phyloP scores from a whole-genome alignment of 2,888 invertebrate genomes.

The Synanthedon myopaeformis region DNA sequence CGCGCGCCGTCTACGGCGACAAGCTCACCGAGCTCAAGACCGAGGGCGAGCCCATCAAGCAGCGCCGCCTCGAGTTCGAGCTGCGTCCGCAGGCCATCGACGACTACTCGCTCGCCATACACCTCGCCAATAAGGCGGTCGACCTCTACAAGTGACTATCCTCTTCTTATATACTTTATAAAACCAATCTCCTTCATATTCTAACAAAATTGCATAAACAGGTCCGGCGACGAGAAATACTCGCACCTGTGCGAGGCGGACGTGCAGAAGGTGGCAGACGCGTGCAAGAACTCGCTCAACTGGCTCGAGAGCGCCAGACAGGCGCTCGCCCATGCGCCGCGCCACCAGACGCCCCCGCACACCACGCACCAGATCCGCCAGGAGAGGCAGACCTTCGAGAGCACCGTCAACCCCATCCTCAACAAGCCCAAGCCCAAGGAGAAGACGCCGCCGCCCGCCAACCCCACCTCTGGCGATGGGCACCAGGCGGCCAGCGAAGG shows the following conservation, averaged over 20 bases:
- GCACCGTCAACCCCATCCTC: slow-evolving; percentile 78
- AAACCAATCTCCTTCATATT: neutral
- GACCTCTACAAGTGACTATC: slow-evolving; percentile 73
- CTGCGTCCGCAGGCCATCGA: slow-evolving; percentile 84
- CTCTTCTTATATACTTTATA: neutral
- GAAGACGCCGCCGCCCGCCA: slow-evolving; percentile 55
- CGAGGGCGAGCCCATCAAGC: slow-evolving; percentile 90
- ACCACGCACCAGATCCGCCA: slow-evolving; percentile 83
- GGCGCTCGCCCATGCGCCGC: slow-evolving; percentile 73
- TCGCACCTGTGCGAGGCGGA: slow-evolving; percentile 86
- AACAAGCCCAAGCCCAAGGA: slow-evolving; percentile 92
- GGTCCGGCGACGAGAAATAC: slow-evolving; percentile 78
- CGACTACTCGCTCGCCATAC: slow-evolving; percentile 81
- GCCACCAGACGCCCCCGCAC: slow-evolving; percentile 80
- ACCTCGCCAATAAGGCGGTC: slow-evolving; percentile 83
- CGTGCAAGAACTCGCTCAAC: slow-evolving; percentile 76
- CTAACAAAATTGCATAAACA: slow-evolving; percentile 16
- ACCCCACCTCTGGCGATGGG: slow-evolving; percentile 31
- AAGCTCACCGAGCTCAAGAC: slow-evolving; percentile 74
- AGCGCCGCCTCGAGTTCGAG: slow-evolving; percentile 84
- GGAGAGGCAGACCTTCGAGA: slow-evolving; percentile 77
- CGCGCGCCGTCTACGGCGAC: slow-evolving; percentile 70
- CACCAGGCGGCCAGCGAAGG: slow-evolving; percentile 24
- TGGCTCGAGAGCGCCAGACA: slow-evolving; percentile 87
- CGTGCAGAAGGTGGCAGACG: slow-evolving; percentile 79